Evolutionary conservation across 2,797 vertebrate genomes (phyloP).

Genomic region (Pseudomugil tenellus): DNA sequence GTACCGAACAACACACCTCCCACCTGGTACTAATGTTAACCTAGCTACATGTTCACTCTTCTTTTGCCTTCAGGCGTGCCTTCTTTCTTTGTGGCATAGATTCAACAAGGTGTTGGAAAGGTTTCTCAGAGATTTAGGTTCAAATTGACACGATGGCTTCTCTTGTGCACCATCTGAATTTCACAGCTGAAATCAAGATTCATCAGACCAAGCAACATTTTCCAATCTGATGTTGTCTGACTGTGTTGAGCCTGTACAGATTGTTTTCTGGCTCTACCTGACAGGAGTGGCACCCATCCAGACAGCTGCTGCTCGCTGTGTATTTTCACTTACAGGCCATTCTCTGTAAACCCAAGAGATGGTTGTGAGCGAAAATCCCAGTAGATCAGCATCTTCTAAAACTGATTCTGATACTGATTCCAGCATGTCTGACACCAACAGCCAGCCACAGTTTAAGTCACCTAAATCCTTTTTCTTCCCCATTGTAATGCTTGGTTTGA

Average conservation of each 20-base stretch:
- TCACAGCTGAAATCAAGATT: background rate
- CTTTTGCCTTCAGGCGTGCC: background rate
- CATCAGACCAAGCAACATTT: background rate
- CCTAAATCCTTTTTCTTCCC: background rate
- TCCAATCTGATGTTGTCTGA: background rate
- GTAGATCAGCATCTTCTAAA: background rate
- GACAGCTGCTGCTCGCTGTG: background rate
- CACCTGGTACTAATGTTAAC: too few species aligned
- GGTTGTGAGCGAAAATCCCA: background rate
- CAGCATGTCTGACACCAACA: background rate
- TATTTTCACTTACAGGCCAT: background rate
- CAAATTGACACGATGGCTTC: background rate
- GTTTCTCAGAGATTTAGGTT: background rate
- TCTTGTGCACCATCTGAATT: background rate
- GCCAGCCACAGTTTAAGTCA: background rate
- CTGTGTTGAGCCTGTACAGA: background rate
- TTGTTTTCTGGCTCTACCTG: background rate
- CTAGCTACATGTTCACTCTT: background rate
- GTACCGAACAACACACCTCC: background rate
- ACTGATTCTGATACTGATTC: too few species aligned
- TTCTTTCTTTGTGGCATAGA: background rate
- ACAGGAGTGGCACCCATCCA: background rate
- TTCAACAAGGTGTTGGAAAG: background rate
- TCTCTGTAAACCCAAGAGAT: background rate
- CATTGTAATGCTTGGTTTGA: background rate